Evolutionary conservation across 2,888 invertebrate genomes (phyloP).

Genomic region (Stenurella melanura): DNA sequence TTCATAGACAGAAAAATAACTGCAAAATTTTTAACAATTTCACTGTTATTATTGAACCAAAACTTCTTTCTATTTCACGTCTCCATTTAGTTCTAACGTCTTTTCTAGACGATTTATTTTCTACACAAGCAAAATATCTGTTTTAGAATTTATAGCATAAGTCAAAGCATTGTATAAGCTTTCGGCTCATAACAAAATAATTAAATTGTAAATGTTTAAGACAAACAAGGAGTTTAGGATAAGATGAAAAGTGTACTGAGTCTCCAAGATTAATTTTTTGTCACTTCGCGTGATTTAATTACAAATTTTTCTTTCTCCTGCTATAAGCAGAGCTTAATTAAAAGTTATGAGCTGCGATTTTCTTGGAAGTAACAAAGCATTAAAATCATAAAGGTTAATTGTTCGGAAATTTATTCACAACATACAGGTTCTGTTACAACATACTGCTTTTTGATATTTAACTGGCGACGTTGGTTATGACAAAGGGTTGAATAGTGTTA

Average conservation of each 20-base stretch:
- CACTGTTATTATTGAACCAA: too few relatives aligned
- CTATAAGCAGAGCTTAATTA: constrained; percentile 25
- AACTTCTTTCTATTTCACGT: too few relatives aligned
- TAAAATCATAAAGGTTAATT: constrained; percentile 13
- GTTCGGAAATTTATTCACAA: constrained; percentile 12
- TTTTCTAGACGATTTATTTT: neutral
- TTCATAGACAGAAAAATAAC: too few relatives aligned
- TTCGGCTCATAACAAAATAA: constrained; percentile 22
- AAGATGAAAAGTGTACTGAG: constrained; percentile 17
- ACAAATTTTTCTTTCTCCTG: constrained; percentile 17
- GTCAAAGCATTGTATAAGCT: constrained; percentile 1
- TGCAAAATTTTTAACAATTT: too few relatives aligned
- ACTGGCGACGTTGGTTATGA: too few relatives aligned
- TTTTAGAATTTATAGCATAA: neutral
- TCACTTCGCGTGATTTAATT: constrained; percentile 28
- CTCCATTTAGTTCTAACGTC: too few relatives aligned
- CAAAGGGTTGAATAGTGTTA: too few relatives aligned
- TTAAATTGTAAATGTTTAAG: constrained; percentile 29
- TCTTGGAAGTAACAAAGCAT: constrained; percentile 3
- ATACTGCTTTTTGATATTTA: neutral
- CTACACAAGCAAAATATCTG: neutral
- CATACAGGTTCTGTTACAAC: neutral
- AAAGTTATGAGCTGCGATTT: constrained; percentile 32
- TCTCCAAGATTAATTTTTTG: constrained; percentile 29
- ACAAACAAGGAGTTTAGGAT: constrained; percentile 23